Conservation (phyloP, 2,797 vertebrate genomes). For the Philypnodon macrostomus region DNA sequence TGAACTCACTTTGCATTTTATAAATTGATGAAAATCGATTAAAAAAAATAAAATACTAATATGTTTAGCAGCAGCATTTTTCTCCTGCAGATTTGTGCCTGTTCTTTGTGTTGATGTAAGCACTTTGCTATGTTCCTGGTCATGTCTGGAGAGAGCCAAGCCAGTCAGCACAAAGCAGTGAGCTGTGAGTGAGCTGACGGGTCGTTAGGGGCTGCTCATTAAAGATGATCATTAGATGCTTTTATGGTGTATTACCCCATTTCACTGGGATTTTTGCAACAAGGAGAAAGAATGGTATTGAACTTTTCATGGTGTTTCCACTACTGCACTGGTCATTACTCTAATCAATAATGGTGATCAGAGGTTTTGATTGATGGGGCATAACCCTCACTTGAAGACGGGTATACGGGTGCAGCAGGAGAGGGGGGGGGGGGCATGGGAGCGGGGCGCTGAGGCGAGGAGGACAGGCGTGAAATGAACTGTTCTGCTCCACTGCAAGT, state of each 20-base stretch:
- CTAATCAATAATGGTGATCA: conserved; percentile 71
- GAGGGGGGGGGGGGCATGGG: conserved; percentile 10
- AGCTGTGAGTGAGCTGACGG: conserved; percentile 57
- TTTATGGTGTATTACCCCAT: conserved; percentile 64
- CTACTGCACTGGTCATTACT: conserved; percentile 45
- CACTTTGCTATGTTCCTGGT: conserved; percentile 56
- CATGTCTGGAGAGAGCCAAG: conserved; percentile 55
- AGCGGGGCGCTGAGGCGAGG: conserved; percentile 61
- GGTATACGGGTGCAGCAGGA: conserved; percentile 27
- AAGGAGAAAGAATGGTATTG: conserved; percentile 27
- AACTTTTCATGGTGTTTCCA: conserved; percentile 22
- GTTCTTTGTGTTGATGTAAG: conserved; percentile 51
- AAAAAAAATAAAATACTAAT: no score
- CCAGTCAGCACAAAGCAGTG: conserved; percentile 69
- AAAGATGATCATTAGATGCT: conserved; percentile 72
- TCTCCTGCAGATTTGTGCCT: conserved; percentile 36
- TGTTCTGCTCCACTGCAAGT: conserved; percentile 78
- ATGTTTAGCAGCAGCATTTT: background rate
- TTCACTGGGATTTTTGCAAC: conserved; percentile 44
- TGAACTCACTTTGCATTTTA: no score
- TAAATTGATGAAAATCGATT: no score
- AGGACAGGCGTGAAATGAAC: conserved; percentile 85
- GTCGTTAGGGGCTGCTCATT: conserved; percentile 66
- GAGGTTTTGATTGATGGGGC: conserved; percentile 64
- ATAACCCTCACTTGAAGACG: conserved; percentile 57